Evolutionary conservation across 2,888 invertebrate genomes (phyloP), one percentile per base, ranked within the genome.

Genomic region (Metacarcinus magister): DNA sequence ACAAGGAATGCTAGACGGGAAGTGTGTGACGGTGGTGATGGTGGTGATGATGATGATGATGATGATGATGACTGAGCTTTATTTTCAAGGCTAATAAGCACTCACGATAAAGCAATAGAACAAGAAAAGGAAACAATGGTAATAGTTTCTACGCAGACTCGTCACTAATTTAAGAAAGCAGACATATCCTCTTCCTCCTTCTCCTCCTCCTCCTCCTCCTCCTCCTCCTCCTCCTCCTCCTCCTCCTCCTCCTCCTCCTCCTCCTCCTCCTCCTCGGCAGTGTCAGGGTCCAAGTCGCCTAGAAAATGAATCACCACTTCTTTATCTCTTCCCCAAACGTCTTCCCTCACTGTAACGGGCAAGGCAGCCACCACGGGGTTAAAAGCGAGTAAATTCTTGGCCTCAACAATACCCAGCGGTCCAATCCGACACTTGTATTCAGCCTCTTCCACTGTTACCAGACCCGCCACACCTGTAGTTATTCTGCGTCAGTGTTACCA

Each of bases 381-480:
- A 93, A 44, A 82, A 44, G 82, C 44, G 93, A 75, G 93, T 93
- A 93, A 93, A 93, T 93, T 93, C 93, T 93, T 48, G 87, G 87
- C 39, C 87, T 16, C 87, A 87, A 87, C 87, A 75, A 92, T 82
- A 19, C 32, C 67, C 95, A 92, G 28, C 39, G 92, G 44, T 92
- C 92, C 92, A 28, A 75, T 92, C 87, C 92, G 92, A 92, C 95
- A 94, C 94, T 54, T 89, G 89, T 89, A 94, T 54, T 54, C 89
- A 89, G 82, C 48, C 89, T 48, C 87, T 13, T 23, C 43, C 87
- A 89, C 87, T 54, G 94, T 89, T 94, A 94, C 94, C 89, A 94
- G 54, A 94, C 54, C 94, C 94, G 10, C 32, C 39, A 94, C 94
- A 95, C 95, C 95, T 95, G 95, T 92, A 46, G 44, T 92, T 46